Conservation (phyloP, 2,888 invertebrate species). For the Drosophila picticornis region DNA sequence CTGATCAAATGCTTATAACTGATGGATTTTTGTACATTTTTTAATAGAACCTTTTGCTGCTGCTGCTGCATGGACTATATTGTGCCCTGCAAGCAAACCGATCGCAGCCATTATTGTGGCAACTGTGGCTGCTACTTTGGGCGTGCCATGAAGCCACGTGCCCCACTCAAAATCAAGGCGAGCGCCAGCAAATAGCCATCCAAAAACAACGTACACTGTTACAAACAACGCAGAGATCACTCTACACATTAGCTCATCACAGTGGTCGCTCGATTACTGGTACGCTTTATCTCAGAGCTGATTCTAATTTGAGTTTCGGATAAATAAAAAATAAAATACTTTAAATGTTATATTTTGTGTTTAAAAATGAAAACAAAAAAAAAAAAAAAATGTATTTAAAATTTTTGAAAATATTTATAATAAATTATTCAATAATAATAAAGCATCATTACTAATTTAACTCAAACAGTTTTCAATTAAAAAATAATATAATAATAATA, state of each 20-base stretch:
- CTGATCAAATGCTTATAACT: neutral
- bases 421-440: neutral
- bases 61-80: slow-evolving; percentile 80
- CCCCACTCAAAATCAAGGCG: slow-evolving; percentile 63
- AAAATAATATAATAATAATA: too few relatives aligned
- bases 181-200: slow-evolving; percentile 4
- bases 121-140: slow-evolving; percentile 84
- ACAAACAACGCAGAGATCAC: neutral
- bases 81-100: slow-evolving; percentile 82
- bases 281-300: neutral
- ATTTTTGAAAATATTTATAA: neutral
- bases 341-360: neutral
- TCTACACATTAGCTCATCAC: neutral
- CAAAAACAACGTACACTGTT: neutral
- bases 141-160: slow-evolving; percentile 79
- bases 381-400: neutral
- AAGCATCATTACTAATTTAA: neutral
- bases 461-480: neutral
- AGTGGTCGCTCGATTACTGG: slow-evolving; percentile 1
- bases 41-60: slow-evolving; percentile 77
- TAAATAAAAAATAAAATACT: neutral
- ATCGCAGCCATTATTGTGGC: slow-evolving; percentile 84
- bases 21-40: slow-evolving; percentile 1
- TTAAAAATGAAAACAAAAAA: neutral
- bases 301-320: neutral